A percentile compares a stretch with the other conserved stretches of the same genome.
Conservation (phyloP, 2,888 invertebrate species). For the Orchesellides sinensis region DNA sequence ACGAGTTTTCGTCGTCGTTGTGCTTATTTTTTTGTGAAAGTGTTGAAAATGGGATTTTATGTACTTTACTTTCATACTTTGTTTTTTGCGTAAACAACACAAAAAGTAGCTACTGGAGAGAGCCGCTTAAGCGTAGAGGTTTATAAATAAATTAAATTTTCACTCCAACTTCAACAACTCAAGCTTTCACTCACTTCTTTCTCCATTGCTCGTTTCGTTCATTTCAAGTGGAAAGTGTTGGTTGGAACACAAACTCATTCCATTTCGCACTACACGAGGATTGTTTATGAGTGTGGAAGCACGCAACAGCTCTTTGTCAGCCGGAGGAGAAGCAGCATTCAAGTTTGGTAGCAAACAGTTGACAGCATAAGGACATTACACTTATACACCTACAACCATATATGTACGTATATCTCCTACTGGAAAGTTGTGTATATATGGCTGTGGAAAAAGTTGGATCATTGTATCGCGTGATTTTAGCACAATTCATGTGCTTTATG, state of each 20-base stretch:
- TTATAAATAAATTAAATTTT: slow-evolving; percentile 22
- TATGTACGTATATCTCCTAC: neutral
- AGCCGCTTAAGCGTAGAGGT: too few species aligned
- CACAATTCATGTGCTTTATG: too few species aligned
- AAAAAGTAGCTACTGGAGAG: too few species aligned
- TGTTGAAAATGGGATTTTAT: neutral
- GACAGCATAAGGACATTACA: neutral
- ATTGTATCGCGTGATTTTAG: neutral
- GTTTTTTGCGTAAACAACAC: neutral
- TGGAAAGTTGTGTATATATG: neutral
- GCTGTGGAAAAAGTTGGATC: neutral
- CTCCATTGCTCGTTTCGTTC: too few species aligned
- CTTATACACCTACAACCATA: too few species aligned
- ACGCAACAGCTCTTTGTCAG: slow-evolving; percentile 15
- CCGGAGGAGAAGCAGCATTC: neutral
- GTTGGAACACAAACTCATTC: neutral
- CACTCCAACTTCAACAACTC: slow-evolving; percentile 11
- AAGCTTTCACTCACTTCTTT: neutral
- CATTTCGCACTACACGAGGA: neutral
- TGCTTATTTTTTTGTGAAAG: neutral
- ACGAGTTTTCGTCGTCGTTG: too few species aligned
- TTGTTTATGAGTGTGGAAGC: slow-evolving; percentile 17
- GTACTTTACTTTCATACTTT: neutral
- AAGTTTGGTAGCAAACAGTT: slow-evolving; percentile 3
- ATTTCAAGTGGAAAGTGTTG: neutral